phyloP scores from a whole-genome alignment of 2,797 vertebrate genomes.

The Mallotus villosus region DNA sequence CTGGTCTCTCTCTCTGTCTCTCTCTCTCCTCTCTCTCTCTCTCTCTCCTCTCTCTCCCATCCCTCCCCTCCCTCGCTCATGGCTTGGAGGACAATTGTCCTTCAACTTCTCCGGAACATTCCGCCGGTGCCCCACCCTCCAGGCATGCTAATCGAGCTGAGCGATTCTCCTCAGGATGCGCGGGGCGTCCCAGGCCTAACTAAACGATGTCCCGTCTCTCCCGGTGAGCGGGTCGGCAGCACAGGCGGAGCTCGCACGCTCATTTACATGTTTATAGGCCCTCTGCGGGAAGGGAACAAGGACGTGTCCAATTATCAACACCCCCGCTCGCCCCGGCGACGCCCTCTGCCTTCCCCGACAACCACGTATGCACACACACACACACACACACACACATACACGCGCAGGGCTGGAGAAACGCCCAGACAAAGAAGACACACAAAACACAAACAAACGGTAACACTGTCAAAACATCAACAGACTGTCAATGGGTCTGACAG shows the following conservation, averaged over 20 bases:
- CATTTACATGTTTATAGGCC: constrained; percentile 81
- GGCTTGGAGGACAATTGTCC: constrained; percentile 23
- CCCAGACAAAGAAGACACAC: not conserved
- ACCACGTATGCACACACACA: constrained; percentile 14
- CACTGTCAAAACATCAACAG: too few relatives aligned
- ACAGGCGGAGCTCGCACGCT: constrained; percentile 46
- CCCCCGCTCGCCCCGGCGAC: constrained; percentile 61
- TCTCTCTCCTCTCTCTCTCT: constrained; percentile 5
- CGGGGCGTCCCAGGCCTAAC: constrained; percentile 40
- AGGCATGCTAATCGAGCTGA: constrained; percentile 47
- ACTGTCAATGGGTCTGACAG: not conserved
- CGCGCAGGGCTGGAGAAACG: not conserved
- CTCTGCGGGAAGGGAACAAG: constrained; percentile 54
- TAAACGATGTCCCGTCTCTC: constrained; percentile 34
- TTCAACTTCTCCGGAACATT: constrained; percentile 31
- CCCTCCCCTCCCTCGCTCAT: not conserved
- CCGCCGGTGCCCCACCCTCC: constrained; percentile 20
- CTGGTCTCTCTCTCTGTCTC: not conserved
- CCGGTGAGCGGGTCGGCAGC: constrained; percentile 49
- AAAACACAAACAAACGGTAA: too few relatives aligned
- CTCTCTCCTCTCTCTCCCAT: constrained; percentile 1
- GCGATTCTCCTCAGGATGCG: constrained; percentile 46
- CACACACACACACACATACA: constrained; percentile 29
- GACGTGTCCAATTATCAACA: constrained; percentile 76
- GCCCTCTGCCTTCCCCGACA: constrained; percentile 47